phyloP scores from a whole-genome alignment of 2,888 invertebrate species.

The Saturnia japonica region DNA sequence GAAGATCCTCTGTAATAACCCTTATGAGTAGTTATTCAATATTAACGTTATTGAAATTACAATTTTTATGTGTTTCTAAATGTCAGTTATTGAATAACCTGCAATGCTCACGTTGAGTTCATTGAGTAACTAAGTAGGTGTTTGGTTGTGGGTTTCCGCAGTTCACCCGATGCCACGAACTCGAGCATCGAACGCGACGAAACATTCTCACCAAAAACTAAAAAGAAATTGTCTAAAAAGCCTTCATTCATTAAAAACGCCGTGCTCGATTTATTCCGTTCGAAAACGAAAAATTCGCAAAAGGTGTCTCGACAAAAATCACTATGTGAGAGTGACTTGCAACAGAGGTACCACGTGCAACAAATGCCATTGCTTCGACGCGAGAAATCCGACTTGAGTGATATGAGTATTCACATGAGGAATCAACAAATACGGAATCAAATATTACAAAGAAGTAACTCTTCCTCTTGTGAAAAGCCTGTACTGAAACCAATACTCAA shows the following conservation, averaged over 20 bases:
- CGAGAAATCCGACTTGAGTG: constrained; percentile 75
- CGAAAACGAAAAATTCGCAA: constrained; percentile 76
- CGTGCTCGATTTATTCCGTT: constrained; percentile 78
- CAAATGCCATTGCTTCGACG: constrained; percentile 69
- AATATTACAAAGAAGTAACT: constrained; percentile 77
- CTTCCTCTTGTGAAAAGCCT: constrained; percentile 77
- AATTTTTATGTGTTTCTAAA: not conserved
- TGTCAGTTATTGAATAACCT: constrained; percentile 51
- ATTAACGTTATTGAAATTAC: constrained; percentile 23
- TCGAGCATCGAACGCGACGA: constrained; percentile 78
- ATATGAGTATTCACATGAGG: constrained; percentile 70
- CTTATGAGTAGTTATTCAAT: constrained; percentile 56
- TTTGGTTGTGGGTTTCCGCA: constrained; percentile 82
- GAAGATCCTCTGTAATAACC: too few relatives aligned
- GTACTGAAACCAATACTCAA: constrained; percentile 74
- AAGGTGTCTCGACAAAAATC: constrained; percentile 79
- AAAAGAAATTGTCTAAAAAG: constrained; percentile 82
- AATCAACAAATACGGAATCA: constrained; percentile 73
- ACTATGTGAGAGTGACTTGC: constrained; percentile 74
- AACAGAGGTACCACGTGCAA: constrained; percentile 61
- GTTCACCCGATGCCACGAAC: constrained; percentile 77
- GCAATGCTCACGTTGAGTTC: constrained; percentile 59
- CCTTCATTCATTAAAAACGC: constrained; percentile 81
- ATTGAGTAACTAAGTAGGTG: constrained; percentile 78
- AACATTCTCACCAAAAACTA: constrained; percentile 79